Base-by-base conservation (phyloP, 2,797 vertebrate genomes). In the Gouania willdenowi region DNA sequence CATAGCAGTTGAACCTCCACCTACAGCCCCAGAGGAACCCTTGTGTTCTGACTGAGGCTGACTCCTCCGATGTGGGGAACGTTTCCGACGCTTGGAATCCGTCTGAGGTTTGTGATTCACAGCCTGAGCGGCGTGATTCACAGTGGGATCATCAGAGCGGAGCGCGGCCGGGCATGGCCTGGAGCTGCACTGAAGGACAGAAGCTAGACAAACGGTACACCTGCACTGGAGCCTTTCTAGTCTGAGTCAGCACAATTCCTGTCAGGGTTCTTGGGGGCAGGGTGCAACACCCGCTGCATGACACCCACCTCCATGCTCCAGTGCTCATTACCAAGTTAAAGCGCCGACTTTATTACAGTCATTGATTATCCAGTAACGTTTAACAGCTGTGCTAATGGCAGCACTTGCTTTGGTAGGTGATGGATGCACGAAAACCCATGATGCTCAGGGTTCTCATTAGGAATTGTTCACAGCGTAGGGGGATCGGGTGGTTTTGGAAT, bases 61-160 rank as follows among this genome's bases (percentile, higher is more conserved):
- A 68, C 53, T 73, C 51, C 26, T 46, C 39, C 46, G 49, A 25
- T 48, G 25, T 57, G 31, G 38, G 56, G 61, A n/a, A 70, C 60
- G 42, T 60, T 69, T 46, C 30, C 56, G 56, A 13, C 21, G 49
- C 43, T 16, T 63, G 45, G 56, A 72, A 77, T 71, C 48, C 16
- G 39, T 72, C 65, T 75, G 66, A 71, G 61, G 71, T 74, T 45
- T 42, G 6, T 74, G 71, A 77, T 69, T 75, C 71, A 73, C 45
- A 5, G 41, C 46, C 39, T 11, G 4, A 5, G 51, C 12, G 22
- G 52, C 13, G 27, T 68, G 74, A 74, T 46, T 77, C 73, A 71
- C 44, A 56, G 56, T 24, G 5, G 19, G 31, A 20, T 29, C 50
- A 6, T 9, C 40, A 48, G 25, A 46, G 50, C 22, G n/a, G 19